phyloP scores from a whole-genome alignment of 2,113 vertebrate genomes.

The Gavia stellata region DNA sequence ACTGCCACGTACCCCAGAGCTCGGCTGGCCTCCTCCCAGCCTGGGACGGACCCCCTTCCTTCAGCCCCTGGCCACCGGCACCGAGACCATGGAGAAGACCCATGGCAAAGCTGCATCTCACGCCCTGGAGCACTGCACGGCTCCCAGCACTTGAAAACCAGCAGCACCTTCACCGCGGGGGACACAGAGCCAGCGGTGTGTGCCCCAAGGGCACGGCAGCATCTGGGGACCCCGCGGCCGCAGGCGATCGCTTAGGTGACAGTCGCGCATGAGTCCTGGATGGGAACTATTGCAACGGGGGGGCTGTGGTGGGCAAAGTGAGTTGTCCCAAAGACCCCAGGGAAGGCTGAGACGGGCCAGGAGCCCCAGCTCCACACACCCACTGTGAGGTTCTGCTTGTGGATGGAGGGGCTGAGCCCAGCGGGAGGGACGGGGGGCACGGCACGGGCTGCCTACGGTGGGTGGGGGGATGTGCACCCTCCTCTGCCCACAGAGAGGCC shows the following conservation, averaged over 20 bases:
- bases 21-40: neutral
- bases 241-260: too few relatives aligned
- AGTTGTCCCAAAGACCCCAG: too few relatives aligned
- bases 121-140: neutral
- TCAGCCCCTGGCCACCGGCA: neutral
- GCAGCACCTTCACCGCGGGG: fast-evolving
- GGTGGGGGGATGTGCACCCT: neutral
- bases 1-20: fast-evolving
- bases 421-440: neutral
- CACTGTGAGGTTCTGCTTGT: neutral
- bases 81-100: neutral
- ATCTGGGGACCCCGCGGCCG: fast-evolving
- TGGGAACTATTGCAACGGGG: neutral
- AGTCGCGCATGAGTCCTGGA: neutral
- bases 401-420: neutral
- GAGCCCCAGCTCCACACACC: fast-evolving
- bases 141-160: neutral
- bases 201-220: neutral
- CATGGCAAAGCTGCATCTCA: neutral
- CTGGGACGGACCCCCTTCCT: neutral
- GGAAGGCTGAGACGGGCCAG: neutral
- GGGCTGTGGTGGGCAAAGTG: neutral
- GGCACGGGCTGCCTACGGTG: fast-evolving
- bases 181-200: neutral
- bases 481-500: neutral